Evolutionary conservation across 2,797 vertebrate species (phyloP), one percentile per base, ranked within the genome.

Genomic region (Poeciliopsis presidionis): DNA sequence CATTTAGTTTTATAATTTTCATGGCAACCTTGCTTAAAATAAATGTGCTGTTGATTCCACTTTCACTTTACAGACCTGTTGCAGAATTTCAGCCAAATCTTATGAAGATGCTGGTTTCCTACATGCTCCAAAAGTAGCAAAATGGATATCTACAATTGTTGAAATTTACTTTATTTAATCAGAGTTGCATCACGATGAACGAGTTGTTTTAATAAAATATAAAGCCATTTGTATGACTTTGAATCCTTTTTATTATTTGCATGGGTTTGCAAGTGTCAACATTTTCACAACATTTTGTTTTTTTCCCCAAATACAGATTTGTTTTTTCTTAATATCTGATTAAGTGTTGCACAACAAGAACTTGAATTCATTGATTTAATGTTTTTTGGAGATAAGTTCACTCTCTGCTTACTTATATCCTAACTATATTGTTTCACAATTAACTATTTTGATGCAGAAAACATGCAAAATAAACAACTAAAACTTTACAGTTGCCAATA

Each of bases 1-100:
- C 25, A 41, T 1, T n/a, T 65, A 67, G 47, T 46, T 65, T 20
- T 12, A 51, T 16, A 82, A 81, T 70, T 84, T 55, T 72, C 73
- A 77, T 53, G 30, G 30, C 78, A 39, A 73, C 25, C 18, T 22
- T 39, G 20, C 1, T 43, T 14, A 25, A 33, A 36, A 25, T 51
- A 39, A 25, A 14, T 22, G 20, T 51, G 4, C 33, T 33, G n/a
- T 20, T 49, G 16, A 41, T 18, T 39, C 63, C 20, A 67, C 63
- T 65, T 39, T 39, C 14, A 36, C 7, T 67, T 65, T 67, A 22
- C 0, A 22, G 1, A 12, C 63, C 8, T 65, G 1, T 22, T 4
- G 0, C 13, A 11, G 16, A 13, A 12, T 67, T 67, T 67, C 13
- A 67, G 39, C 36, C 36, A 67, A 22, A 39, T 22, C 11, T n/a